Conservation (phyloP, 2,888 invertebrate genomes). For the Anoplius nigerrimus region DNA sequence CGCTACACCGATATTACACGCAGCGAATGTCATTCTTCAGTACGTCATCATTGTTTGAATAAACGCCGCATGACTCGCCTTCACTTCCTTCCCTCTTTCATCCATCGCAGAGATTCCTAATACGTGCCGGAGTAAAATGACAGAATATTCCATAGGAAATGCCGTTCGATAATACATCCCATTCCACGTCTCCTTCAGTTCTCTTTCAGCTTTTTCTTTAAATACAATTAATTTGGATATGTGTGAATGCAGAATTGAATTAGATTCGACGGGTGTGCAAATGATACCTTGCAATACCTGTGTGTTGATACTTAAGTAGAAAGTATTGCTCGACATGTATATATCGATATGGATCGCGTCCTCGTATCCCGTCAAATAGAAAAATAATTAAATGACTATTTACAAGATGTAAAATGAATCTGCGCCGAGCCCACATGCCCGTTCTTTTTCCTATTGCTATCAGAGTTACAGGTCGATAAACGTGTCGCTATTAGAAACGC, state of each 20-base stretch:
- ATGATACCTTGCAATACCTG: slow-evolving; percentile 26
- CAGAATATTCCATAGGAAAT: slow-evolving; percentile 26
- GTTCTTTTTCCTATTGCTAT: slow-evolving; percentile 49
- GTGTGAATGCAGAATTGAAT: slow-evolving; percentile 50
- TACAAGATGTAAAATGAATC: slow-evolving; percentile 68
- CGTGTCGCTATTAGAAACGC: slow-evolving; percentile 44
- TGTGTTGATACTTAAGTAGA: slow-evolving; percentile 29
- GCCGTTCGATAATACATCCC: too few species aligned
- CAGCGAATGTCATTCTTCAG: slow-evolving; percentile 16
- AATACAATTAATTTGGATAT: slow-evolving; percentile 38
- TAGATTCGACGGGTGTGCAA: slow-evolving; percentile 53
- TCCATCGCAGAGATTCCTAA: slow-evolving; percentile 36
- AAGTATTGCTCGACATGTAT: slow-evolving; percentile 37
- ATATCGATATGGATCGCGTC: slow-evolving; percentile 26
- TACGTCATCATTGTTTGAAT: background rate
- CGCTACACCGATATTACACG: background rate
- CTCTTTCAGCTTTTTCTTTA: slow-evolving; percentile 3
- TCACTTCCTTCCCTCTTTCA: background rate
- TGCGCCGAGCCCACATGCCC: slow-evolving; percentile 25
- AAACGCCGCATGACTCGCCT: background rate
- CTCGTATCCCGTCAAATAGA: slow-evolving; percentile 62
- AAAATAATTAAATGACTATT: slow-evolving; percentile 72
- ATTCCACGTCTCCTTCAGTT: slow-evolving; percentile 4
- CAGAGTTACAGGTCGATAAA: slow-evolving; percentile 46
- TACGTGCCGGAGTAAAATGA: slow-evolving; percentile 43